Base-by-base conservation (phyloP, 2,113 vertebrate species). In the Brevimyrus niger region DNA sequence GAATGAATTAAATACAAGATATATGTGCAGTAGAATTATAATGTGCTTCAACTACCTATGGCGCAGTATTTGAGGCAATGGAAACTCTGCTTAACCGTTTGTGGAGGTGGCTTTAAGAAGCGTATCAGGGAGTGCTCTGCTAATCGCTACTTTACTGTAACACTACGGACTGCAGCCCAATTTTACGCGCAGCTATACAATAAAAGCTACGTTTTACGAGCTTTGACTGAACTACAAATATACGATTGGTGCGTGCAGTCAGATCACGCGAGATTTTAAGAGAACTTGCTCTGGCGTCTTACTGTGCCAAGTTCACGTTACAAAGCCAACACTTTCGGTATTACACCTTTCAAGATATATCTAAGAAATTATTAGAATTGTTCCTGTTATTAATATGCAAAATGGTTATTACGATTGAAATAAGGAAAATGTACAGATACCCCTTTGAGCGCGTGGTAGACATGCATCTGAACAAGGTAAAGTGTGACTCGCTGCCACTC, bases 401-500 rank as follows among this genome's bases (percentile, higher is more conserved):
- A 11, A 95, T 95, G 95, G 95, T 93, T 89, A 93, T 95, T 90
- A 91, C 93, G 0, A 93, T 96, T 91, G 94, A 96, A 73, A 92
- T 93, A 89, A 93, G 47, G 86, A 93, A 93, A 51, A 91, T 94
- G 38, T 96, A 94, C 92, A 92, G 89, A 85, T 95, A 95, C 88
- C 95, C 94, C 27, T 96, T 95, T 90, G 94, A 95, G 91, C 94
- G 94, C 86, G 95, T 96, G 92, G 95, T 95, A 86, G 91, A 92
- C 90, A 94, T 94, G 82, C 94, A 94, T 92, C 94, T 96, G 86
- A 94, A 92, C 55, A 96, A 95, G 95, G 95, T 96, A 95, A 38
- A 23, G 87, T 85, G 42, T 10, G 35, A 47, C 17, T 21, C 21
- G 38, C 61, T 27, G 1, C 31, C 35, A 21, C 0, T 23, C 76